phyloP scores from a whole-genome alignment of 2,888 invertebrate genomes.

The Polymixis flavicincta region DNA sequence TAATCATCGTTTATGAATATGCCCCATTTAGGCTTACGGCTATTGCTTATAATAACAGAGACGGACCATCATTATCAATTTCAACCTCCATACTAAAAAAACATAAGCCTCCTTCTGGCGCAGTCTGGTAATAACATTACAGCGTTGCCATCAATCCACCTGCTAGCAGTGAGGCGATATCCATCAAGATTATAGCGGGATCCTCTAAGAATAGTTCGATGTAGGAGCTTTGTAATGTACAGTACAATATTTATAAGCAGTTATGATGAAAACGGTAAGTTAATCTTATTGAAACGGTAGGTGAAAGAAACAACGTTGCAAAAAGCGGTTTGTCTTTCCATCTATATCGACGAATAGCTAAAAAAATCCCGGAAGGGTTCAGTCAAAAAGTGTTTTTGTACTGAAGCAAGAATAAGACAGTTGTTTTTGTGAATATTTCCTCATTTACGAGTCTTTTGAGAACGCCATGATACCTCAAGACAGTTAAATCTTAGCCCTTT shows the following conservation, averaged over 20 bases:
- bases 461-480: not conserved
- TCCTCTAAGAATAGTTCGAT: conserved; percentile 43
- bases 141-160: conserved; percentile 29
- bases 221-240: conserved; percentile 8
- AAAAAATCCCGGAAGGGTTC: not conserved
- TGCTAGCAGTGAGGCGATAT: conserved; percentile 38
- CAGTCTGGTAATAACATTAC: conserved; percentile 41
- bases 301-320: not conserved
- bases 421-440: too few species aligned
- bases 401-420: not conserved
- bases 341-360: not conserved
- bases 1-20: too few species aligned
- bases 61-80: conserved; percentile 11
- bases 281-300: conserved; percentile 25
- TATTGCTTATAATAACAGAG: conserved; percentile 8
- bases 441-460: not conserved
- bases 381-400: not conserved
- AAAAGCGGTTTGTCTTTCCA: not conserved
- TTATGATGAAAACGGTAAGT: conserved; percentile 34
- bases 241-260: conserved; percentile 34
- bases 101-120: too few species aligned
- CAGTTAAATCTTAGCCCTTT: too few species aligned
- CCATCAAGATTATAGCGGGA: conserved; percentile 47
- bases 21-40: too few species aligned
- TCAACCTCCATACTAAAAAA: conserved; percentile 7